Conservation (phyloP, 2,113 vertebrate species). For the Oceanites oceanicus region DNA sequence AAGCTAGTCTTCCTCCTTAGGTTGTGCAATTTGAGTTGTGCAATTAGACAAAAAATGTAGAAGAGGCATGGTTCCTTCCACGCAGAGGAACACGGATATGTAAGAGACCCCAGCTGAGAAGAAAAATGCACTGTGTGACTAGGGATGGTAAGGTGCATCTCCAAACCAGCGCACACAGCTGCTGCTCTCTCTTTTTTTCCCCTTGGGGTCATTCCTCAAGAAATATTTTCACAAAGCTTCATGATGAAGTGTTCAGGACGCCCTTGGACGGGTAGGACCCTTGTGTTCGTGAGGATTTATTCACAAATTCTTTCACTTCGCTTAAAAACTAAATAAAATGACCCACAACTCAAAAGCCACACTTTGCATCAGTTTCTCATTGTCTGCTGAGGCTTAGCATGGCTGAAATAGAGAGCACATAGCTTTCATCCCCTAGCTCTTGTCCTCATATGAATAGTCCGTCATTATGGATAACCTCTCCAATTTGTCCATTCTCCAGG, state of each 20-base stretch:
- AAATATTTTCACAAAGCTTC: not conserved
- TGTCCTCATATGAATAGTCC: not conserved
- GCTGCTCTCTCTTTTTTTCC: not conserved
- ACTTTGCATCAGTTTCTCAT: accelerated
- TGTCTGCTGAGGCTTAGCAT: not conserved
- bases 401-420: not conserved
- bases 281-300: not conserved
- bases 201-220: not conserved
- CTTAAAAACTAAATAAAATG: not conserved
- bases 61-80: not conserved
- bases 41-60: not conserved
- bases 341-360: not conserved
- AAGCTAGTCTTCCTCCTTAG: not conserved
- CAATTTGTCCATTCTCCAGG: not conserved
- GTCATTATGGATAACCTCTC: not conserved
- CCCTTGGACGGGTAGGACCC: not conserved
- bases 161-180: not conserved
- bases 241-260: not conserved
- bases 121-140: not conserved
- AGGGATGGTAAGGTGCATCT: not conserved
- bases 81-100: not conserved
- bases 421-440: not conserved
- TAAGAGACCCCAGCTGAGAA: not conserved
- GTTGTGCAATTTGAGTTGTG: not conserved
- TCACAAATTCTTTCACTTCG: not conserved